These are phyloP conservation scores for Macrophya alboannulata DNA, from an alignment of 2,888 invertebrate species.

Conservation along the genomic window DNA sequence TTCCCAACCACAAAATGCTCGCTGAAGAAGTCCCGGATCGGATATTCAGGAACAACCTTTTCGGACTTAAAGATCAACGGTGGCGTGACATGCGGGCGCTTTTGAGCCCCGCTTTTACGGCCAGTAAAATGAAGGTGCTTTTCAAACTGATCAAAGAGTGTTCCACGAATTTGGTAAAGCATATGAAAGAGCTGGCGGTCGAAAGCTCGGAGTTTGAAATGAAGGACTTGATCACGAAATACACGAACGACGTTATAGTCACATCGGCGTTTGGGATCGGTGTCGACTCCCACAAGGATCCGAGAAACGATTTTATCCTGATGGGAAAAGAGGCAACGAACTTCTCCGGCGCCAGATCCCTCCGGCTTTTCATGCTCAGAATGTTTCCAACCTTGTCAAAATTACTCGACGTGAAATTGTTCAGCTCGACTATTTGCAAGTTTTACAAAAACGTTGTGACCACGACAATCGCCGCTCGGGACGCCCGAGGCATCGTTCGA, in stretches of 20 bases:
- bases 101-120: conserved; percentile 82
- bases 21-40: conserved; percentile 64
- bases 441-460: conserved; percentile 64
- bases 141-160: conserved; percentile 77
- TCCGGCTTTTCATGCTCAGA: conserved; percentile 61
- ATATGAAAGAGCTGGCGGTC: conserved; percentile 68
- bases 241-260: conserved; percentile 84
- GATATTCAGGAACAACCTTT: conserved; percentile 65
- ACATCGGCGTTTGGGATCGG: conserved; percentile 83
- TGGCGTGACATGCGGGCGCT: conserved; percentile 82
- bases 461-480: conserved; percentile 15
- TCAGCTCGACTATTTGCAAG: conserved; percentile 58
- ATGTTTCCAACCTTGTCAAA: conserved; percentile 47
- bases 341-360: conserved; percentile 56
- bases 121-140: conserved; percentile 83
- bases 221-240: conserved; percentile 79
- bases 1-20: conserved; percentile 64
- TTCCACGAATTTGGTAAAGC: conserved; percentile 69
- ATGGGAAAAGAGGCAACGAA: conserved; percentile 71
- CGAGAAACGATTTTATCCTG: conserved; percentile 82
- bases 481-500: background rate
- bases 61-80: conserved; percentile 76
- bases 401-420: conserved; percentile 64
- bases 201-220: conserved; percentile 66
- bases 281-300: conserved; percentile 82